Percentiles rank a stretch among this genome's conserved stretches.
Evolutionary conservation across 1,140 invertebrate genomes (phyloP).

Genomic region (Himalopsyche phryganea): DNA sequence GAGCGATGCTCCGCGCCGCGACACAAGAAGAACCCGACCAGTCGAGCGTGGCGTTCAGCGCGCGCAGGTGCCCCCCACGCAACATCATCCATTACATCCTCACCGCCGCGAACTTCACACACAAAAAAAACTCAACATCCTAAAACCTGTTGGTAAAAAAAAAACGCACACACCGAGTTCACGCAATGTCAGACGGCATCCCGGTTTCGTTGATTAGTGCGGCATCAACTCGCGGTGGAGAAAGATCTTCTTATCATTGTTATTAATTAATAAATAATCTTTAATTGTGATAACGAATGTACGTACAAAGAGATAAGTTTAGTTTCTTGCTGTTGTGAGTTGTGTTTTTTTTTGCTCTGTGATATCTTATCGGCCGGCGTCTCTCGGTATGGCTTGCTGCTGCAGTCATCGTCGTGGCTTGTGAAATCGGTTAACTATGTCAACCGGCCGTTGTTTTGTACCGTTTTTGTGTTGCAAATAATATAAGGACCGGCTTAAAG

Average conservation of each 20-base stretch:
- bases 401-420: no score
- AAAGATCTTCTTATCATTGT: background rate
- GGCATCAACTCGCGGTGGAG: no score
- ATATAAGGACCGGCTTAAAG: no score
- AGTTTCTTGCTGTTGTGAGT: no score
- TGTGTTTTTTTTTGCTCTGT: constrained; percentile 1
- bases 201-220: no score
- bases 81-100: background rate
- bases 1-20: background rate
- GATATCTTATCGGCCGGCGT: no score
- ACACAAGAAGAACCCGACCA: background rate
- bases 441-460: background rate
- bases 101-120: background rate
- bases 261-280: no score
- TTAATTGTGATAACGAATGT: background rate
- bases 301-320: background rate
- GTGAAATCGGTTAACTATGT: constrained; percentile 17
- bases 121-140: background rate
- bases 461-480: no score
- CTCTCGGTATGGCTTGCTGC: no score
- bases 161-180: no score
- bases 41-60: constrained; percentile 1
- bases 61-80: constrained; percentile 5
- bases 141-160: background rate
- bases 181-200: no score